phyloP scores from a whole-genome alignment of 2,113 vertebrate species.

The Promerops cafer region DNA sequence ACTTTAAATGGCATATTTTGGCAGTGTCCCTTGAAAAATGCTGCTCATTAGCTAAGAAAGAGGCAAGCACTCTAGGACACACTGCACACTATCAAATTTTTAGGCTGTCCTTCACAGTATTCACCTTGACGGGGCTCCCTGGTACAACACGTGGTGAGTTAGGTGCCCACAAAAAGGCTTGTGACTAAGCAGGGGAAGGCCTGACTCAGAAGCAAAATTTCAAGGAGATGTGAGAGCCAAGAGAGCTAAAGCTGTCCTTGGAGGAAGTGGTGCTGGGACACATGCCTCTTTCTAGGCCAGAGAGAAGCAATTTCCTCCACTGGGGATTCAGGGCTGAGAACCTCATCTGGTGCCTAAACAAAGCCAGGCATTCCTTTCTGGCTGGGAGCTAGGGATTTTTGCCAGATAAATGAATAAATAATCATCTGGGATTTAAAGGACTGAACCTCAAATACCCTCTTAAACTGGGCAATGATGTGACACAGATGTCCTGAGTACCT shows the following conservation, averaged over 20 bases:
- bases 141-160: background rate
- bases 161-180: background rate
- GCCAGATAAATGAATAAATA: background rate
- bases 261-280: background rate
- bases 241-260: background rate
- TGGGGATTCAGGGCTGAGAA: background rate
- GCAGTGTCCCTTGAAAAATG: background rate
- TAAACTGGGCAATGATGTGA: background rate
- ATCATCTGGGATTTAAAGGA: background rate
- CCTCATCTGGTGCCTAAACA: background rate
- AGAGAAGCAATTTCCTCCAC: background rate
- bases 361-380: background rate
- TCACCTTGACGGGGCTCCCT: background rate
- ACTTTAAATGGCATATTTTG: background rate
- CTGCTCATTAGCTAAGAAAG: background rate
- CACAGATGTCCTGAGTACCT: background rate
- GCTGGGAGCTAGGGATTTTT: background rate
- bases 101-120: background rate
- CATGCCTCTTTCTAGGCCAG: background rate
- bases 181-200: background rate
- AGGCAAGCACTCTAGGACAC: background rate
- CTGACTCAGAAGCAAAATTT: background rate
- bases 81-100: background rate
- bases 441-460: background rate
- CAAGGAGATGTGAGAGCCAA: background rate